These are phyloP conservation scores for Sus scrofa DNA, from an alignment of 2,113 vertebrate species.

Conservation along the genomic window T2T-Sscrofa CM000830.6:75740001-75740500, in stretches of 20 bases:
- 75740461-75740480: too few species aligned
- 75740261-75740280: not conserved
- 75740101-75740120: not conserved
- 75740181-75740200: not conserved
- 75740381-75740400: too few species aligned
- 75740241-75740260: not conserved
- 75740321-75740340: too few species aligned
- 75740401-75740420: too few species aligned
- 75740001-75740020: not conserved
- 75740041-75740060: not conserved
- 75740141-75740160: not conserved
- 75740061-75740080: not conserved
- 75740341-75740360: too few species aligned
- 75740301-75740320: too few species aligned
- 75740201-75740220: not conserved
- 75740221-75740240: not conserved
- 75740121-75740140: not conserved
- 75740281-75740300: not conserved
- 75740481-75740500: too few species aligned
- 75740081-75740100: not conserved
- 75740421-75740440: too few species aligned
- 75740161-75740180: not conserved
- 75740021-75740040: not conserved
- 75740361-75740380: too few species aligned
- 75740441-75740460: too few species aligned